Evolutionary conservation across 1,140 invertebrate genomes (phyloP), one percentile per base, ranked within the genome.

Genomic region (Heliconius nattereri): DNA sequence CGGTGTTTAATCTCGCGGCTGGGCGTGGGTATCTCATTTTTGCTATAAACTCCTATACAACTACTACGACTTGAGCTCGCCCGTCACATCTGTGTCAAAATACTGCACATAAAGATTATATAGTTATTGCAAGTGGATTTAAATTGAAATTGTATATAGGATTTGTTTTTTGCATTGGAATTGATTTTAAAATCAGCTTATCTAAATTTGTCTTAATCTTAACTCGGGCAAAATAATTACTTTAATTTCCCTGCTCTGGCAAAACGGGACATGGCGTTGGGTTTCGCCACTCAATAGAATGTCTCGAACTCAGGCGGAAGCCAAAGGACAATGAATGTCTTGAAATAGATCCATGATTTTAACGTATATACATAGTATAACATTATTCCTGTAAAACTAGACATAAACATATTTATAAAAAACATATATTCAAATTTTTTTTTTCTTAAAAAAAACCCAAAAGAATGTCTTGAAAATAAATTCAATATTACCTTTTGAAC

Each of bases 11-110:
- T 91, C 87, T 89, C 83, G 85, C 83, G 78, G 81, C 70, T 85
- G 84, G 86, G 86, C 85, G 85, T 87, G 84, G 84, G 81, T 82
- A 85, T 90, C 85, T 89, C 85, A 90, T 90, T 91, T 89, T 90
- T 85, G 81, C 81, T 75, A 82, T 75, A 81, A 78, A 83, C 71
- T 76, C 40, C 40, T 76, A 76, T 49, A 76, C 74, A 32, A 40
- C 29, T 76, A 71, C 60, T 54, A 74, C 73, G 73, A 78, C 78
- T 77, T 82, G 72, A 71, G 75, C 35, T 32, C 60, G 78, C 78
- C 81, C 71, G 77, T 72, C 72, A 71, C 75, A 81, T 71, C 37
- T 81, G 73, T 80, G 79, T 83, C 79, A 83, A 66, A 80, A 79
- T 79, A 78, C 40, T 78, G 76, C 49, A n/a, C 45, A 26, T 66